These are phyloP conservation scores for Diploscapter pachys DNA, from an alignment of 1,140 invertebrate genomes.

Conservation along the genomic window DNA sequence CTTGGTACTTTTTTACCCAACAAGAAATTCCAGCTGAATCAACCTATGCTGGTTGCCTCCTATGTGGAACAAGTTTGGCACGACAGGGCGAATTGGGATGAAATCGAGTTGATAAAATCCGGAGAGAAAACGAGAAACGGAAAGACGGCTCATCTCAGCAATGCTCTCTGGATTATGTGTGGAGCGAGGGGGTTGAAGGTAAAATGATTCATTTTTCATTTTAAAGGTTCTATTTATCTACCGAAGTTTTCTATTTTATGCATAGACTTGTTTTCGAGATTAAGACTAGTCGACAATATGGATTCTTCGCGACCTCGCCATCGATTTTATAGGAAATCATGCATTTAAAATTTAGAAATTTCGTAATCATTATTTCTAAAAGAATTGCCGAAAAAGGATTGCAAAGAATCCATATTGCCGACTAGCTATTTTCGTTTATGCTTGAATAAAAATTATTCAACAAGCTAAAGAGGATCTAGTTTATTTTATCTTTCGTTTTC, in stretches of 20 bases:
- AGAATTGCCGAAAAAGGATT: background rate
- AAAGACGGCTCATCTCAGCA: constrained; percentile 73
- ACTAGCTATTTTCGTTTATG: background rate
- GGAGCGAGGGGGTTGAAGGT: constrained; percentile 84
- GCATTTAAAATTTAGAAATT: background rate
- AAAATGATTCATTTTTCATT: background rate
- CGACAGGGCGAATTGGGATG: constrained; percentile 21
- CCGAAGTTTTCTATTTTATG: background rate
- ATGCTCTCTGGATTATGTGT: constrained; percentile 94
- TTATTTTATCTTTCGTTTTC: background rate
- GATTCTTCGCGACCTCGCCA: no score
- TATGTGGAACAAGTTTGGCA: constrained; percentile 93
- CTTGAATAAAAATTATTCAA: constrained; percentile 1
- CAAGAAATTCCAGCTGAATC: constrained; percentile 68
- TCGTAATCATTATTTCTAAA: background rate
- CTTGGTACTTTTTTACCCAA: no score
- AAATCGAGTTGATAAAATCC: constrained; percentile 1
- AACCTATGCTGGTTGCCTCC: constrained; percentile 83
- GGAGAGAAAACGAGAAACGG: background rate
- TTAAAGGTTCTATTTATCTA: background rate
- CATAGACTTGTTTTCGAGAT: no score
- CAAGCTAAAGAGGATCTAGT: no score
- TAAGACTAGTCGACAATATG: no score
- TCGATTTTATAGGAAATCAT: background rate
- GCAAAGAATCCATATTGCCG: no score